Evolutionary conservation across 2,888 invertebrate species (phyloP).

Genomic region (Boloria selene): DNA sequence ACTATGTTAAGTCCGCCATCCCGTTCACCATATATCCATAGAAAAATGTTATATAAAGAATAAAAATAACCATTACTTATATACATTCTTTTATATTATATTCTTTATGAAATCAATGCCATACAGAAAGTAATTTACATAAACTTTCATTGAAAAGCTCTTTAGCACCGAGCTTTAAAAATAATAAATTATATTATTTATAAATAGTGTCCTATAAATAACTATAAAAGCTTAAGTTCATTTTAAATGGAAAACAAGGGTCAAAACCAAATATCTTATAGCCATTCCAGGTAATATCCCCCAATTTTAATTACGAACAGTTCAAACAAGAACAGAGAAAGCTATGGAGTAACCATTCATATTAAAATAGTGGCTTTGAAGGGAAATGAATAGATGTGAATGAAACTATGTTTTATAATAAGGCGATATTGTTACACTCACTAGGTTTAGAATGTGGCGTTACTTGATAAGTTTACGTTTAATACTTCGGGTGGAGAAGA

Average conservation of each 20-base stretch:
- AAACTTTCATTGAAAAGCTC: no score
- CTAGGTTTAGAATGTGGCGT: background rate
- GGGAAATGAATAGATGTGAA: background rate
- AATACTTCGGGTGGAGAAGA: no score
- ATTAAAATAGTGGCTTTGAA: background rate
- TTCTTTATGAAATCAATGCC: no score
- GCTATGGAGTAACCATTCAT: constrained; percentile 4
- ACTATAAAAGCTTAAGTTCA: constrained; percentile 3
- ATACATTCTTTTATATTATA: no score
- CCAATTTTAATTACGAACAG: constrained; percentile 75
- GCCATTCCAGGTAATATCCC: constrained; percentile 60
- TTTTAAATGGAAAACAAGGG: constrained; percentile 20
- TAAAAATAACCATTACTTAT: no score
- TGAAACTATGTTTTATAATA: background rate
- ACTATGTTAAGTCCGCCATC: no score
- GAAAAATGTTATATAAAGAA: no score
- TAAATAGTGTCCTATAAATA: background rate
- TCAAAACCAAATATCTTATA: constrained; percentile 29
- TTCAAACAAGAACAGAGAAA: constrained; percentile 62
- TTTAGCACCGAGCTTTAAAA: no score
- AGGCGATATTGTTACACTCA: background rate
- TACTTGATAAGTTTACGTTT: no score
- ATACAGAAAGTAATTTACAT: no score
- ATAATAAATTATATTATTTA: no score
- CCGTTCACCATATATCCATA: no score